Base-by-base conservation (phyloP, 2,113 vertebrate genomes). In the Eonycteris spelaea region DNA sequence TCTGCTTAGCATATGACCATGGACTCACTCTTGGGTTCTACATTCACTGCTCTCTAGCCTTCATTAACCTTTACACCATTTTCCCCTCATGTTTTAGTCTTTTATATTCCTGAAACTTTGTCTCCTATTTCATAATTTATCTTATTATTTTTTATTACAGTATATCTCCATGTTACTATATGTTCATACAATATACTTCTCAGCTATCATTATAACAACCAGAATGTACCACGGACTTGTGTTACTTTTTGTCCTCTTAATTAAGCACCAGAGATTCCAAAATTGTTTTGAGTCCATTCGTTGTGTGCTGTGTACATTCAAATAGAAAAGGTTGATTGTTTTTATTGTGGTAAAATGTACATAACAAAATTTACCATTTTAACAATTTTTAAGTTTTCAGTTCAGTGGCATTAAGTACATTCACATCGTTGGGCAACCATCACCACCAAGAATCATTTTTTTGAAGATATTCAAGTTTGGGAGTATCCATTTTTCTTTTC, bases 171-270 rank as follows among this genome's bases (percentile, higher is more conserved):
- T 85, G 48, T 33, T 95, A 40, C 21, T 79, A 30, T 53, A 68
- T 43, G 13, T 38, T 79, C 48, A 88, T 88, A 82, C 0, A 7
- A 43, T 57, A 38, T 68, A 12, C 71, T 91, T 84, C 19, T 88
- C n/a, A 88, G 16, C 6, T 80, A 70, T 75, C 51, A 86, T 55
- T 75, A 80, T 86, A 86, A 43, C 35, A 90, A 88, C 15, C 9
- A 82, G 33, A 93, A 88, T 91, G 13, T 79, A 14, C 30, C 51
- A 78, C 77, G 28, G 26, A 22, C 3, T 79, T 78, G 35, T 68
- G 70, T 35, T 78, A 48, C 18, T 65, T 96, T 93, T 83, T 90
- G 16, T 28, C 73, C 24, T 92, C 75, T 90, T 79, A 94, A 79
- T 77, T 87, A 86, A 67, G 67, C 33, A 82, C 67, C 53, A 82